phyloP scores from a whole-genome alignment of 1,140 invertebrate genomes.

The Penaeus japonicus region DNA sequence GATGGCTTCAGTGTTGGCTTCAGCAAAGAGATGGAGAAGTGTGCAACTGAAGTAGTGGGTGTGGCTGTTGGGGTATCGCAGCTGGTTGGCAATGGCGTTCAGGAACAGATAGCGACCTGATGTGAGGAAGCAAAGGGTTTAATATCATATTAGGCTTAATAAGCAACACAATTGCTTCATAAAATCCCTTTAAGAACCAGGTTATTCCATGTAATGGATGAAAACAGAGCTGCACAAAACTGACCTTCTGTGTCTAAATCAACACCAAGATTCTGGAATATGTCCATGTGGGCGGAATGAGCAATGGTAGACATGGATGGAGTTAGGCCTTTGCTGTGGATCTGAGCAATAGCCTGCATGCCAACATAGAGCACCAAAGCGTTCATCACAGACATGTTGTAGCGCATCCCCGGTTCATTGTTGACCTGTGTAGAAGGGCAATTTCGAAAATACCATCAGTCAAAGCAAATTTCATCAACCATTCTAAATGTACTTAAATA shows the following conservation, averaged over 20 bases:
- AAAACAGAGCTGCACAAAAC: conserved; percentile 21
- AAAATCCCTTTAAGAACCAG: too few species aligned
- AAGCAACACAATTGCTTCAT: conserved; percentile 7
- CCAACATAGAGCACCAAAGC: conserved; percentile 97
- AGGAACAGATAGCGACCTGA: conserved; percentile 89
- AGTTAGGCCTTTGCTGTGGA: conserved; percentile 84
- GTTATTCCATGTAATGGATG: not conserved
- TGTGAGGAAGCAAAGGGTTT: conserved; percentile 52
- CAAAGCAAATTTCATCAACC: not conserved
- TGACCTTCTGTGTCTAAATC: conserved; percentile 95
- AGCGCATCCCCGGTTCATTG: conserved; percentile 87
- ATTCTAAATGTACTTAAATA: not conserved
- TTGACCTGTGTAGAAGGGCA: conserved; percentile 66
- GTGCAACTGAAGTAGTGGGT: conserved; percentile 99
- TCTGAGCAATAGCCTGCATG: conserved; percentile 91
- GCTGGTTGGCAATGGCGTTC: conserved; percentile 97
- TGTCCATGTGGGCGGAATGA: conserved; percentile 98
- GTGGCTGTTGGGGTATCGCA: conserved; percentile 98
- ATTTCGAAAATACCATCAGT: not conserved
- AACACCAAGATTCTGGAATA: conserved; percentile 98
- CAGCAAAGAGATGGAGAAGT: conserved; percentile 95
- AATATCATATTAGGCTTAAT: not conserved
- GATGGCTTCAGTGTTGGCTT: conserved; percentile 96
- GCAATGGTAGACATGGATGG: conserved; percentile 96
- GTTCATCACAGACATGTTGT: conserved; percentile 97